phyloP scores from a whole-genome alignment of 2,888 invertebrate genomes.

The Tryphoninae sp. region DNA sequence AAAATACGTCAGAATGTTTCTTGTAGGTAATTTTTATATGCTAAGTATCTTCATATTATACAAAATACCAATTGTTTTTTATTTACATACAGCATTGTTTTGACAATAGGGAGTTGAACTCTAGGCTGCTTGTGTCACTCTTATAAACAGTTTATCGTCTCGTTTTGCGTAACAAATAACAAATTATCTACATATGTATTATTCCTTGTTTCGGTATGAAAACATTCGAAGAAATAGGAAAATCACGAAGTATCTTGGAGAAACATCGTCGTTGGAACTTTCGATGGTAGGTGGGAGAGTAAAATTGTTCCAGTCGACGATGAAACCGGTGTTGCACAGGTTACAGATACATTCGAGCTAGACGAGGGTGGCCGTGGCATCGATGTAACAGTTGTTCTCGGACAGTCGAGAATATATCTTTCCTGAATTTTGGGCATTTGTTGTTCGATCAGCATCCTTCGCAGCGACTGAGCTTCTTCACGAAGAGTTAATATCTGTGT shows the following conservation, averaged over 20 bases:
- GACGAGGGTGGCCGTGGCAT: conserved; percentile 31
- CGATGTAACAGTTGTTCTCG: conserved; percentile 24
- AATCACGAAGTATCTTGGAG: conserved; percentile 25
- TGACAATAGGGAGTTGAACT: conserved; percentile 36
- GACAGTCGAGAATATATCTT: conserved; percentile 54
- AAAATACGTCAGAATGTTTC: too few relatives aligned
- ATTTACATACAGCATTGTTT: conserved; percentile 45
- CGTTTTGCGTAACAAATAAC: not conserved
- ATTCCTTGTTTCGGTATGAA: not conserved
- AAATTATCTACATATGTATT: not conserved
- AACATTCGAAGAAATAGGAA: not conserved
- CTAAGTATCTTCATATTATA: conserved; percentile 24
- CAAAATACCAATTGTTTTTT: conserved; percentile 45
- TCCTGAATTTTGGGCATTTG: conserved; percentile 65
- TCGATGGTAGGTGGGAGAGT: conserved; percentile 50
- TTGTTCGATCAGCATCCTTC: conserved; percentile 85
- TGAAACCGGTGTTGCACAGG: conserved; percentile 45
- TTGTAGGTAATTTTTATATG: not conserved
- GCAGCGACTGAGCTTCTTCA: conserved; percentile 89
- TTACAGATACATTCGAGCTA: conserved; percentile 17
- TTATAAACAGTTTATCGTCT: not conserved
- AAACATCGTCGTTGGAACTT: conserved; percentile 44
- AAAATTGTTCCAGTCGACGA: conserved; percentile 40
- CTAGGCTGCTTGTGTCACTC: conserved; percentile 20
- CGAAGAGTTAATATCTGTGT: conserved; percentile 91